These are phyloP conservation scores for Callimorpha dominula DNA, from an alignment of 2,888 invertebrate species.

Conservation along the genomic window DNA sequence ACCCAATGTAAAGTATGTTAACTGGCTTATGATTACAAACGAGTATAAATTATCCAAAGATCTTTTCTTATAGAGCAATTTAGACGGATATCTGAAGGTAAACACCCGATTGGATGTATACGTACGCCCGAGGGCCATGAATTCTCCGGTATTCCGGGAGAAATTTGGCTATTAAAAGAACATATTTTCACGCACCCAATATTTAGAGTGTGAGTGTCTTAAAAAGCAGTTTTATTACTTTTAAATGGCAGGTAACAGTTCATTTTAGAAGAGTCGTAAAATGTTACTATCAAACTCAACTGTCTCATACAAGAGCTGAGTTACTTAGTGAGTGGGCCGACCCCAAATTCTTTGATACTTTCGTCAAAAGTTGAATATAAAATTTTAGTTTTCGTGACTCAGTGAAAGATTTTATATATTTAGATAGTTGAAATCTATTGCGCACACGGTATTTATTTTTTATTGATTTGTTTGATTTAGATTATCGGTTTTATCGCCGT, in stretches of 20 bases:
- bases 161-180: conserved; percentile 77
- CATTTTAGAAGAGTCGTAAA: conserved; percentile 70
- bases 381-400: conserved; percentile 45
- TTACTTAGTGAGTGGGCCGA: conserved; percentile 56
- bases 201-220: conserved; percentile 68
- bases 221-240: conserved; percentile 80
- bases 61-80: conserved; percentile 72
- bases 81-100: conserved; percentile 54
- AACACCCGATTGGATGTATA: conserved; percentile 42
- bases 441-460: conserved; percentile 14
- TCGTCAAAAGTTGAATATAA: conserved; percentile 50
- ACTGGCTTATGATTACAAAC: conserved; percentile 55
- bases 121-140: conserved; percentile 25
- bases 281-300: conserved; percentile 58
- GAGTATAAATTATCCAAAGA: conserved; percentile 58
- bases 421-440: conserved; percentile 21
- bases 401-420: conserved; percentile 44
- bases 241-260: conserved; percentile 80
- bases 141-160: conserved; percentile 45
- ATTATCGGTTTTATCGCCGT: conserved; percentile 9
- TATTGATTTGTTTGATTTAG: conserved; percentile 21
- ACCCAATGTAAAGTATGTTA: conserved; percentile 53
- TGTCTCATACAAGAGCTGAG: conserved; percentile 51
- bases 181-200: conserved; percentile 79
- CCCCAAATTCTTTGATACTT: conserved; percentile 41